Percentiles rank a stretch among this genome's conserved stretches.
Evolutionary conservation across 1,140 invertebrate genomes (phyloP).

Genomic region (Meloidogyne hapla): DNA sequence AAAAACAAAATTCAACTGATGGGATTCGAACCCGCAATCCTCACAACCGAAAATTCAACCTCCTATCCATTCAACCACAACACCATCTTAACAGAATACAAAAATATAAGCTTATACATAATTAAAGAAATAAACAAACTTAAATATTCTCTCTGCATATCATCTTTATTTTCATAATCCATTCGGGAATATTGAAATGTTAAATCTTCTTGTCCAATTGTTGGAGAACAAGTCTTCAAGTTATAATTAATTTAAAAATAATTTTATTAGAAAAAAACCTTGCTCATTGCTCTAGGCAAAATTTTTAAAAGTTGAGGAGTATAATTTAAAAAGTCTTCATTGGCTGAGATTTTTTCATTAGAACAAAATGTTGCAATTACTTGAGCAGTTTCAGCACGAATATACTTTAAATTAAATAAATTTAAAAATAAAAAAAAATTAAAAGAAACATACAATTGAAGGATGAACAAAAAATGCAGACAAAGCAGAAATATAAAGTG

Average conservation of each 20-base stretch:
- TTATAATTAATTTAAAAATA: constrained; percentile 12
- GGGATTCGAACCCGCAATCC: not conserved
- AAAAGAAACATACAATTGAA: constrained; percentile 45
- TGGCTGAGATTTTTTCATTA: constrained; percentile 42
- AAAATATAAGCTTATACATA: too few relatives aligned
- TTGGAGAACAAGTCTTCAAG: constrained; percentile 7
- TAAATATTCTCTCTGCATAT: constrained; percentile 48
- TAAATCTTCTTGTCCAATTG: constrained; percentile 10
- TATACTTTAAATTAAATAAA: constrained; percentile 38
- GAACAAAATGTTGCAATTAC: constrained; percentile 47
- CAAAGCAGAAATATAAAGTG: constrained; percentile 51
- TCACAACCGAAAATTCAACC: not conserved
- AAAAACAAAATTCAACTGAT: not conserved
- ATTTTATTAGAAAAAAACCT: constrained; percentile 34
- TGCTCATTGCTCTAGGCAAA: constrained; percentile 48
- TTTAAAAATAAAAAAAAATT: constrained; percentile 21
- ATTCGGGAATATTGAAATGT: constrained; percentile 49
- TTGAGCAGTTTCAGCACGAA: constrained; percentile 51
- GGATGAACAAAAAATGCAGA: constrained; percentile 54
- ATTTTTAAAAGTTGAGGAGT: constrained; percentile 35
- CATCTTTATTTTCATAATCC: constrained; percentile 56
- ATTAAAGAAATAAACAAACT: constrained; percentile 30
- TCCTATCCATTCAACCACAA: too few relatives aligned
- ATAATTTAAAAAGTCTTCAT: constrained; percentile 27
- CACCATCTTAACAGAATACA: too few relatives aligned